Base-by-base conservation (phyloP, 1,140 invertebrate genomes). In the Papilio aristodemus region DNA sequence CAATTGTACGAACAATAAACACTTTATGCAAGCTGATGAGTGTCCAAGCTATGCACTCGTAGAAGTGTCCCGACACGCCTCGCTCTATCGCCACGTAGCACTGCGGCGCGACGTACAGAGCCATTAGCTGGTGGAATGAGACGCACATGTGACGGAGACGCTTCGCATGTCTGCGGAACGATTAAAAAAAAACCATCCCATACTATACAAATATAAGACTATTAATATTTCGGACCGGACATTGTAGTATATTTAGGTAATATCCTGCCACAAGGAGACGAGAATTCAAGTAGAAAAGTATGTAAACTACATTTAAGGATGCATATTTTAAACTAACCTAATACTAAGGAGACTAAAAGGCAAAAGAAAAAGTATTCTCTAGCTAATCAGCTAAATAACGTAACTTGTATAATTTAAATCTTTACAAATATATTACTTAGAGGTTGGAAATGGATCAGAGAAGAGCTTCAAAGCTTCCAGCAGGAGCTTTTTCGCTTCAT, bases 391-490 rank as follows among this genome's bases (percentile, higher is more conserved):
- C n/a, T n/a, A n/a, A n/a, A n/a, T n/a, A n/a, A n/a, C n/a, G n/a
- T n/a, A n/a, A n/a, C n/a, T n/a, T n/a, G n/a, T n/a, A n/a, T n/a
- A n/a, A n/a, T n/a, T n/a, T n/a, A n/a, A n/a, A n/a, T n/a, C n/a
- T n/a, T n/a, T n/a, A n/a, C n/a, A 13, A 54, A 54, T 9, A 68
- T 46, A 4, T 74, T 71, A 87, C 85, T 71, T 76, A 7, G 78
- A 70, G 14, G 71, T 74, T 2, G 86, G 84, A 59, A 92, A 81
- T 0, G 92, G 92, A 39, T 93, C 85, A 11, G 75, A 71, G 37
- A 93, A 82, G 9, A 94, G 84, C 72, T 92, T 91, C 72, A 92
- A 85, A 7, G 93, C 93, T 73, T 93, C 86, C 1, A 92, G 84
- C 25, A 93, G 74, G 57, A 93, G 93, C 38, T 75, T 87, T 6